Conservation (phyloP, 2,888 invertebrate genomes). For the Dryadula phaetusa region DNA sequence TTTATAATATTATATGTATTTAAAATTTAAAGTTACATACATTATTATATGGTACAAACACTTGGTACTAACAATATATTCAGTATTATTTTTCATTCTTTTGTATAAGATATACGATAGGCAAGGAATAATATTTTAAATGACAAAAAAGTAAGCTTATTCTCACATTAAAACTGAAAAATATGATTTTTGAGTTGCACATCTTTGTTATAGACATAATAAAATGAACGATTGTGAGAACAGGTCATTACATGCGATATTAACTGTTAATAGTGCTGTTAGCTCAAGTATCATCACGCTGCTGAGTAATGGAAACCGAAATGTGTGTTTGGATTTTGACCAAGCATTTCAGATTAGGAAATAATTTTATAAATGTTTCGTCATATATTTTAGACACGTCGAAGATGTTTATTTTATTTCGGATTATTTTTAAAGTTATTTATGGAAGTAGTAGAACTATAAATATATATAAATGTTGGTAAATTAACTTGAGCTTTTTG, state of each 20-base stretch:
- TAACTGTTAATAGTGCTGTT: constrained; percentile 45
- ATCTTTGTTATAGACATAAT: constrained; percentile 22
- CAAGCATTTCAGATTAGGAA: constrained; percentile 22
- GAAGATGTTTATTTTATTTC: no score
- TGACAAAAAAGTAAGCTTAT: no score
- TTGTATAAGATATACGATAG: no score
- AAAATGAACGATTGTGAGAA: constrained; percentile 50
- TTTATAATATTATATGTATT: no score
- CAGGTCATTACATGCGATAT: constrained; percentile 47
- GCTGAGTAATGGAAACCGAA: constrained; percentile 39
- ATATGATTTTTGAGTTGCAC: constrained; percentile 21
- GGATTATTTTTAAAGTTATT: no score
- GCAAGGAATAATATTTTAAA: no score
- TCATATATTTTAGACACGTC: not conserved
- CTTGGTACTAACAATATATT: no score
- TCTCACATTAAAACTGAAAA: no score
- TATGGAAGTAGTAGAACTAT: not conserved
- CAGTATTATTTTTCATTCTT: no score
- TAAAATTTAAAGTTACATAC: no score
- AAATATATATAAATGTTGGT: not conserved
- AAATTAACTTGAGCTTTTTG: not conserved
- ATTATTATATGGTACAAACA: no score
- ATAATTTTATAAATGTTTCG: not conserved
- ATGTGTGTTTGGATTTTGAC: constrained; percentile 26
- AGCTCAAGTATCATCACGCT: constrained; percentile 41